Base-by-base conservation (phyloP, 2,888 invertebrate genomes). In the Cenopis cana region DNA sequence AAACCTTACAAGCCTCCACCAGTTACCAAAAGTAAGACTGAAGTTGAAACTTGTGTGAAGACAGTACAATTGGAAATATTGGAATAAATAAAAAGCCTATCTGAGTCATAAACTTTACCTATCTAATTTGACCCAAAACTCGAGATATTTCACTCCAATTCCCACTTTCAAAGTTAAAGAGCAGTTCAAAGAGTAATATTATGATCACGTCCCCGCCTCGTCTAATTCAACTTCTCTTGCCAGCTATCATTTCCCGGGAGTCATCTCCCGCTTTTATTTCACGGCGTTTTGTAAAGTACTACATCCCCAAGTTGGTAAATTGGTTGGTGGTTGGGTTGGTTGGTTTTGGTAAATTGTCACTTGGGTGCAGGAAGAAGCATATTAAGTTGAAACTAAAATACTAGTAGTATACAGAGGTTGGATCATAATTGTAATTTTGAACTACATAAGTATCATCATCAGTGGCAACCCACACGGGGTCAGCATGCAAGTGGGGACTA, bases 141-240 rank as follows among this genome's bases (percentile, higher is more conserved):
- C 17, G 24, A 33, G 20, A 52, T 18, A 52, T 52, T 59, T 57
- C n/a, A 38, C 20, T 54, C 54, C 46, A 68, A 61, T 57, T 62
- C 57, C 62, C 10, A 60, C 49, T 73, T 70, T 72, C 60, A 50
- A 75, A 68, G 71, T 64, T 55, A 67, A 73, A 62, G 59, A 68
- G 64, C 70, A 59, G 52, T 65, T 62, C 38, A 69, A 62, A 68
- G 61, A 61, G 57, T 29, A 84, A 81, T 83, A 86, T 86, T 82
- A 82, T 79, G 84, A 79, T 83, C 85, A 82, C 85, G 84, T 86
- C 82, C 78, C 77, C 76, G 77, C 76, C 64, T 80, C 77, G 84
- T 87, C 85, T 88, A 88, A 89, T 89, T 84, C 85, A 88, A 90
- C 81, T 89, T 87, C 84, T 74, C 81, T 65, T 82, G 82, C 76